Base-by-base conservation (phyloP, 2,888 invertebrate species). In the Apeira syringaria region DNA sequence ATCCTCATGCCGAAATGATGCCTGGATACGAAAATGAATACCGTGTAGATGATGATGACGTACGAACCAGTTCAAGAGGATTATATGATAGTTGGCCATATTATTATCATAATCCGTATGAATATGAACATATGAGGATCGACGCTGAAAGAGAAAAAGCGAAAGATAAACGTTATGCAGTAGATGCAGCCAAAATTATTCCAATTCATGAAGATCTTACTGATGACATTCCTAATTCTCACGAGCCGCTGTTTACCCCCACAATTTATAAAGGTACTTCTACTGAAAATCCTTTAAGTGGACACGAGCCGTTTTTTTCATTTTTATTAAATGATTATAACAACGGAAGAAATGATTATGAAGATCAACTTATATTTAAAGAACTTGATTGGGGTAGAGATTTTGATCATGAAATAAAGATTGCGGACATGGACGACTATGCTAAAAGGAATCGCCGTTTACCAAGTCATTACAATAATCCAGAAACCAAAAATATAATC, bases 261-360 rank as follows among this genome's bases (percentile, higher is more conserved):
- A 50, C 46, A 17, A 57, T 59, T 40, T 41, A 56, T 34, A 11
- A 4, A 22, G 36, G 28, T 18, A 48, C 24, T n/a, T 56, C 57
- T n/a, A 58, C 67, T 5, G 74, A 80, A 31, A 81, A 80, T 51
- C 85, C 84, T 2, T 61, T 77, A 20, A 53, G 40, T 29, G 81
- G 74, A 5, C 65, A 84, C 40, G 68, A 68, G 38, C 81, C 84
- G 1, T 85, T 84, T 50, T 75, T 83, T 40, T 82, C 84, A 1
- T 81, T 70, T 50, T 70, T 79, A 18, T 51, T 86, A 6, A 79
- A 78, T 39, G 82, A 86, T 57, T 82, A 85, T 55, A 76, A 60
- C 42, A 77, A 83, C 47, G 79, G 64, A 49, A 72, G 60, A 32
- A 42, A 53, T 11, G 72, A 75, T 5, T 40, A 35, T 17, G 77